Percentiles rank a stretch among this genome's conserved stretches.
These are phyloP conservation scores for Bagarius yarrelli DNA, from an alignment of 2,113 vertebrate species.

Conservation along the genomic window DNA sequence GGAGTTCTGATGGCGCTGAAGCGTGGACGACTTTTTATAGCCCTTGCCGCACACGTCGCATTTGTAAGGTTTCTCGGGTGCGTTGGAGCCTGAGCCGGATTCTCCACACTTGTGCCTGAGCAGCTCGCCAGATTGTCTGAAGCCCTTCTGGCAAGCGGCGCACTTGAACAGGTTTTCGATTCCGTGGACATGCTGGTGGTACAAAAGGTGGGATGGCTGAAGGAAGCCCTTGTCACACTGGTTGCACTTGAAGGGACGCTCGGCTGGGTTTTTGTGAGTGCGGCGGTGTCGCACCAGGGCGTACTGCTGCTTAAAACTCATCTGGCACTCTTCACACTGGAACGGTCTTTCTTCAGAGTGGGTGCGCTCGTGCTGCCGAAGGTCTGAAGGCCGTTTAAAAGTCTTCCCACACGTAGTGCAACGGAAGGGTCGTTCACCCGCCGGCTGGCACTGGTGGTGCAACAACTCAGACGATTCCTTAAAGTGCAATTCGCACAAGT, in stretches of 20 bases:
- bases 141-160: conserved; percentile 93
- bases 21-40: conserved; percentile 90
- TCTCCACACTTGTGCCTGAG: conserved; percentile 90
- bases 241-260: conserved; percentile 85
- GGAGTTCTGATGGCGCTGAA: conserved; percentile 90
- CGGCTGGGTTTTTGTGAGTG: conserved; percentile 82
- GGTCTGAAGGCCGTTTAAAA: conserved; percentile 90
- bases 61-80: conserved; percentile 87
- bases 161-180: conserved; percentile 95
- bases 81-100: conserved; percentile 61
- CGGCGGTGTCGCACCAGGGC: conserved; percentile 91
- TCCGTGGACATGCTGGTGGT: conserved; percentile 92
- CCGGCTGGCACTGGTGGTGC: conserved; percentile 92
- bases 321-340: conserved; percentile 95
- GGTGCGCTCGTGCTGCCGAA: conserved; percentile 92
- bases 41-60: conserved; percentile 90
- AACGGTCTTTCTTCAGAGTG: conserved; percentile 94
- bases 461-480: conserved; percentile 92
- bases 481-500: conserved; percentile 91
- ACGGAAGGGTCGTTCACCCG: conserved; percentile 88
- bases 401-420: conserved; percentile 88
- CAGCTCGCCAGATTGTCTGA: conserved; percentile 90
- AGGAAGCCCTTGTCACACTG: conserved; percentile 92
- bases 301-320: conserved; percentile 98
- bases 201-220: conserved; percentile 90